phyloP scores from a whole-genome alignment of 1,140 invertebrate genomes.

The Drosophila burlai region DNA sequence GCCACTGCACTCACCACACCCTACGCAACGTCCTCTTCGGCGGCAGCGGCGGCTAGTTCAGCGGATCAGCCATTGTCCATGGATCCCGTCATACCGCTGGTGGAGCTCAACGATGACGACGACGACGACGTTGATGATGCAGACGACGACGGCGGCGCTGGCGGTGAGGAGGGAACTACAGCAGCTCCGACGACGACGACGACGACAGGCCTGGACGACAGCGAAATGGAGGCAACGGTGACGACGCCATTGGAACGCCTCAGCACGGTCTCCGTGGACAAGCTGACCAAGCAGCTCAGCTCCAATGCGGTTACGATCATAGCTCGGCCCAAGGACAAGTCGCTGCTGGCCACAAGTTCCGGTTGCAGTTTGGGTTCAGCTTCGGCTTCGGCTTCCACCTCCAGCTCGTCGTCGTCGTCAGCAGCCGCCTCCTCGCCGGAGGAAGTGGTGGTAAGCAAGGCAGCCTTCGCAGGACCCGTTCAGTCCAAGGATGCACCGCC shows the following conservation, averaged over 20 bases:
- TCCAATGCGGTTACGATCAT: slow-evolving; percentile 81
- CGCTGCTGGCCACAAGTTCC: slow-evolving; percentile 1
- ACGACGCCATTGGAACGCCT: slow-evolving; percentile 40
- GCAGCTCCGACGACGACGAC: no score
- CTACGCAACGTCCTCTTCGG: background rate
- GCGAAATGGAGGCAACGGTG: background rate
- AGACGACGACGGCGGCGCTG: background rate
- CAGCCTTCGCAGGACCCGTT: slow-evolving; percentile 4
- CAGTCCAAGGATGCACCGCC: slow-evolving; percentile 59
- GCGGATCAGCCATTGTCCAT: slow-evolving; percentile 1
- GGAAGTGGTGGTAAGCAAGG: slow-evolving; percentile 11
- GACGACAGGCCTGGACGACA: background rate
- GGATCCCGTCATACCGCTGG: slow-evolving; percentile 57
- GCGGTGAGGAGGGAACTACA: background rate
- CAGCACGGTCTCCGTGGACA: slow-evolving; percentile 67
- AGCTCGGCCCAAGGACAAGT: slow-evolving; percentile 72
- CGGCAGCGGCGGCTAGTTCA: background rate
- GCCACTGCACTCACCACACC: slow-evolving; percentile 40
- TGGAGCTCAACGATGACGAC: slow-evolving; percentile 70
- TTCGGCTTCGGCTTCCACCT: background rate
- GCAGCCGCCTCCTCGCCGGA: background rate
- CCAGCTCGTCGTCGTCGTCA: slow-evolving; percentile 14
- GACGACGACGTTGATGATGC: slow-evolving; percentile 52
- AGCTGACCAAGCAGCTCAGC: slow-evolving; percentile 78
- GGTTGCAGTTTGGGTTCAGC: background rate